These are phyloP conservation scores for Rutilus rutilus DNA, from an alignment of 2,113 vertebrate genomes.

Conservation along the genomic window DNA sequence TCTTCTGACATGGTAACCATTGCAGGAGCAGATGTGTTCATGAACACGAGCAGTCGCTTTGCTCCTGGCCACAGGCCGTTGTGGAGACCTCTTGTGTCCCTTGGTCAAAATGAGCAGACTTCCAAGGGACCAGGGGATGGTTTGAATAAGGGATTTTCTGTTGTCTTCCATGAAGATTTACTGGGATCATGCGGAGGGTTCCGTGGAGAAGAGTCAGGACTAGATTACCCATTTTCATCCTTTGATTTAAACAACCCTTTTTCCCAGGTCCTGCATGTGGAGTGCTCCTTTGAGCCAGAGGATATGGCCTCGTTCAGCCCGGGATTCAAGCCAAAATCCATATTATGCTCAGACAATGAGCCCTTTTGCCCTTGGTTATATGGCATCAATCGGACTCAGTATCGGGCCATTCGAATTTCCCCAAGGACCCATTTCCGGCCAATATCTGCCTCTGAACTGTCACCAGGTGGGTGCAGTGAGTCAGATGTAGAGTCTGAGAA, in stretches of 20 bases:
- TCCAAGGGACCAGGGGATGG: conserved; percentile 84
- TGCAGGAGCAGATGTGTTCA: conserved; percentile 93
- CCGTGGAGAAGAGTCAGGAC: conserved; percentile 87
- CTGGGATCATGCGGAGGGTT: conserved; percentile 91
- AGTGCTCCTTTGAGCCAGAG: conserved; percentile 97
- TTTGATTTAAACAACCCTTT: conserved; percentile 96
- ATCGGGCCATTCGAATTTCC: conserved; percentile 97
- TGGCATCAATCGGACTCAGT: conserved; percentile 92
- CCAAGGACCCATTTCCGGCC: conserved; percentile 98
- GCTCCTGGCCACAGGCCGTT: conserved; percentile 92
- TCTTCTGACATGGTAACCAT: conserved; percentile 91
- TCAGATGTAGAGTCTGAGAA: conserved; percentile 97
- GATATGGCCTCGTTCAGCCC: conserved; percentile 94
- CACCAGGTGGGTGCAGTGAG: conserved; percentile 92
- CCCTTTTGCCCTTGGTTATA: conserved; percentile 88
- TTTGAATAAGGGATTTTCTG: conserved; percentile 95
- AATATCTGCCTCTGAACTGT: conserved; percentile 95
- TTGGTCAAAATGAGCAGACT: conserved; percentile 87
- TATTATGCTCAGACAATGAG: conserved; percentile 94
- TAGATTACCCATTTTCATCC: conserved; percentile 94
- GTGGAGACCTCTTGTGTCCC: conserved; percentile 92
- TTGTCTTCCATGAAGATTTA: conserved; percentile 99
- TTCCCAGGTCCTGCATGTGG: conserved; percentile 97
- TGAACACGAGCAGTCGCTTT: conserved; percentile 92
- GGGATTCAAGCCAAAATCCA: conserved; percentile 95